Percentiles rank a stretch among this genome's conserved stretches.
phyloP scores from a whole-genome alignment of 2,797 vertebrate species.

The Sebastes nivosus region DNA sequence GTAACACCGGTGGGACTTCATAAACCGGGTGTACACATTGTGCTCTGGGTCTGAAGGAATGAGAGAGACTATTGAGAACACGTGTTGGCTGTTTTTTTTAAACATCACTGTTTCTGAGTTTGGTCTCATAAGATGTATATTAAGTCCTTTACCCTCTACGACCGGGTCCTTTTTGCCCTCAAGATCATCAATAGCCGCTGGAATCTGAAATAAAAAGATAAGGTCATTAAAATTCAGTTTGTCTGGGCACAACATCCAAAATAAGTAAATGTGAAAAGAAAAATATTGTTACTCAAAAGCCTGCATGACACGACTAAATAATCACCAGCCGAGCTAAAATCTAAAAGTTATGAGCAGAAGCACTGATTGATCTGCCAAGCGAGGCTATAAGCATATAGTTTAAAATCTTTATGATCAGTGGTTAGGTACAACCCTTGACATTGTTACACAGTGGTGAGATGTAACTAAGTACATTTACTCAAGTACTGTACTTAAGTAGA shows the following conservation, averaged over 20 bases:
- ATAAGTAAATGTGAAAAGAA: neutral
- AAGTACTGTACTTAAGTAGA: no score
- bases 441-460: neutral
- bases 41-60: conserved; percentile 81
- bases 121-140: neutral
- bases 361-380: neutral
- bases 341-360: neutral
- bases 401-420: neutral
- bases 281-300: neutral
- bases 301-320: neutral
- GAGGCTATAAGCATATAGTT: neutral
- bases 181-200: conserved; percentile 78
- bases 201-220: conserved; percentile 75
- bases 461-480: no score
- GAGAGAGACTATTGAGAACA: neutral
- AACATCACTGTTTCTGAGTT: neutral
- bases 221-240: neutral
- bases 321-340: neutral
- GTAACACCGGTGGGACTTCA: conserved; percentile 97
- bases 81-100: neutral
- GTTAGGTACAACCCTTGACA: neutral
- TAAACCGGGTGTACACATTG: conserved; percentile 93
- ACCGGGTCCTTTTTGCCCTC: conserved; percentile 80
- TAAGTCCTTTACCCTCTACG: conserved; percentile 74
- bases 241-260: neutral